Percentiles rank a stretch among this genome's conserved stretches.
These are phyloP conservation scores for Trichacis sp. DNA, from an alignment of 2,888 invertebrate genomes.

Conservation along the genomic window DNA sequence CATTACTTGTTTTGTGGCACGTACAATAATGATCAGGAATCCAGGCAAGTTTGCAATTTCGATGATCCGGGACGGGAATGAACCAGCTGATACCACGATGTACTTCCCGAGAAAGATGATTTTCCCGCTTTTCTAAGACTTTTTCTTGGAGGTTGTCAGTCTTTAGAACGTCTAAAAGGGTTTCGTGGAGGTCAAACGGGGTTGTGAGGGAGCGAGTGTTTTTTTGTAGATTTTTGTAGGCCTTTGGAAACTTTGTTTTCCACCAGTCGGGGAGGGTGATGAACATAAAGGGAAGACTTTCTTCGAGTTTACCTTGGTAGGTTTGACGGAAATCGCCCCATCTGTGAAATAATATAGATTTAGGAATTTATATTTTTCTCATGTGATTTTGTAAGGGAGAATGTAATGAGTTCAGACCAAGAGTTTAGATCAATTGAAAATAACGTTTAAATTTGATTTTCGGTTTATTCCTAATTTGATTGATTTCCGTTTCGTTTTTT, in stretches of 20 bases:
- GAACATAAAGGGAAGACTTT: constrained; percentile 85
- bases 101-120: constrained; percentile 50
- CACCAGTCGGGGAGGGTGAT: constrained; percentile 82
- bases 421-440: no score
- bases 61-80: constrained; percentile 76
- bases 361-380: no score
- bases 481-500: no score
- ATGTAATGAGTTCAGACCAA: no score
- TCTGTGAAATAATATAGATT: no score
- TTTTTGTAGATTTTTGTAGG: constrained; percentile 75
- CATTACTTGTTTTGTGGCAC: constrained; percentile 77
- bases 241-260: constrained; percentile 73
- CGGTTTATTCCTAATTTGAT: no score
- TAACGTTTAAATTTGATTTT: no score
- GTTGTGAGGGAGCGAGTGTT: constrained; percentile 83
- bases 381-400: no score
- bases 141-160: constrained; percentile 69
- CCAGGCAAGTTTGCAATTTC: constrained; percentile 83
- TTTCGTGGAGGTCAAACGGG: constrained; percentile 87
- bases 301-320: constrained; percentile 89
- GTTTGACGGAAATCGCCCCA: constrained; percentile 88
- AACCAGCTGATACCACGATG: constrained; percentile 82
- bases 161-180: constrained; percentile 78
- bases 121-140: constrained; percentile 63
- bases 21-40: constrained; percentile 91